Evolutionary conservation across 2,888 invertebrate species (phyloP).

Genomic region (Lacanobia oleracea): DNA sequence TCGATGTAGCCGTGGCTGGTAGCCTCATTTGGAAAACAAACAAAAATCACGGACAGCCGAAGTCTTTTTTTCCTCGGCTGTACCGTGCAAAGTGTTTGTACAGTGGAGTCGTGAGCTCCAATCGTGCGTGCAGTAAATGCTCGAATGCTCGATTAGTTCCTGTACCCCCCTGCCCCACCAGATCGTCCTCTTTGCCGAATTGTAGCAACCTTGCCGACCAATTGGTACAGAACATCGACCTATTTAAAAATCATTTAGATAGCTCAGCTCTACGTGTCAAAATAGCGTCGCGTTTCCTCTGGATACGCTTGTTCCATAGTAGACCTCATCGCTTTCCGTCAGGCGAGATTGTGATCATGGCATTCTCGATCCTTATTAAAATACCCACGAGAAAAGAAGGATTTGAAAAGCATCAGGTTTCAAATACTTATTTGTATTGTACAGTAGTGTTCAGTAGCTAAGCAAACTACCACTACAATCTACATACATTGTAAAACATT

Average conservation of each 20-base stretch:
- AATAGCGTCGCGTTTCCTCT: neutral
- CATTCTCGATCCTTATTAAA: neutral
- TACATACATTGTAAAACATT: constrained; percentile 29
- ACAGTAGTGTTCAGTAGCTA: neutral
- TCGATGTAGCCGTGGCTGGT: constrained; percentile 47
- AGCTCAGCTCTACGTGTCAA: neutral
- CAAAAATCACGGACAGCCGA: constrained; percentile 62
- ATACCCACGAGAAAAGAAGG: neutral
- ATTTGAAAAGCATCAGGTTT: neutral
- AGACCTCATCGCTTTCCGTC: neutral
- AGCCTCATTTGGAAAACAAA: constrained; percentile 63
- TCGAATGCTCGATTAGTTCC: constrained; percentile 79
- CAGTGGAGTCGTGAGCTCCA: constrained; percentile 81
- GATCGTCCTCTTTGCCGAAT: constrained; percentile 74
- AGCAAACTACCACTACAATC: constrained; percentile 5
- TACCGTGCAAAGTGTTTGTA: constrained; percentile 76
- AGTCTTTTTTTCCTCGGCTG: constrained; percentile 69
- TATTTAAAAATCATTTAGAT: constrained; percentile 53
- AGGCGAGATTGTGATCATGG: neutral
- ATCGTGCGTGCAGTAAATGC: constrained; percentile 85
- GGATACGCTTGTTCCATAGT: neutral
- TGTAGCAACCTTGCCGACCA: constrained; percentile 64
- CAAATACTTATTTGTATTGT: too few relatives aligned
- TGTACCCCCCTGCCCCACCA: constrained; percentile 66
- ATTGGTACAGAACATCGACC: constrained; percentile 58